Base-by-base conservation (phyloP, 2,113 vertebrate species). In the Fukomys damarensis region DNA sequence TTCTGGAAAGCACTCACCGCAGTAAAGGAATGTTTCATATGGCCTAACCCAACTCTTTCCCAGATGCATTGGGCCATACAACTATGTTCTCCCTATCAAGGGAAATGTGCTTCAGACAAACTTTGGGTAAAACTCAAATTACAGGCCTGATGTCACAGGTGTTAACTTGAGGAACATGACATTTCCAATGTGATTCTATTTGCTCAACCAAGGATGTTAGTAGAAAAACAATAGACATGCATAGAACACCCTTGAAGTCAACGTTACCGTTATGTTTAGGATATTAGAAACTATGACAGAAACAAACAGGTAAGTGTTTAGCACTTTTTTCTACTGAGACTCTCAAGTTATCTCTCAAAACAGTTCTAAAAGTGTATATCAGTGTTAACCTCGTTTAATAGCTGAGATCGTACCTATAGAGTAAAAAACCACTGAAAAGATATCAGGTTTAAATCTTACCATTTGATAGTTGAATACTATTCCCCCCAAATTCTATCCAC, bases 341-440 rank as follows among this genome's bases (percentile, higher is more conserved):
- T 66, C 35, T 91, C 28, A 90, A 38, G 54, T 81, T 63, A 56
- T 86, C 77, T 94, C 94, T 96, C 85, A 74, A 88, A 95, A 97
- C 24, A 92, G 52, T 41, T 83, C 63, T 93, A 93, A 96, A 89
- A 84, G 76, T 86, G 17, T 43, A 89, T 20, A 65, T 81, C 22
- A 82, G 5, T 59, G 22, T 88, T 88, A 83, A 46, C 52, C 93
- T 94, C 91, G 93, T 22, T 89, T 81, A 91, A 52, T 81, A 89
- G 38, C 49, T 59, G 13, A 86, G 49, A 86, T 83, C 89, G 16
- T 80, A 74, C 68, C 32, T 49, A 68, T 52, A 41, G 38, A 54
- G 46, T 54, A 19, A 43, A 93, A 94, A 86, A 86, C 32, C n/a
- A 86, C 0, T 56, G 41, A 83, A 74, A 52, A 74, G 32, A 16